Conservation (phyloP, 1,140 invertebrate genomes). For the Portunus trituberculatus region DNA sequence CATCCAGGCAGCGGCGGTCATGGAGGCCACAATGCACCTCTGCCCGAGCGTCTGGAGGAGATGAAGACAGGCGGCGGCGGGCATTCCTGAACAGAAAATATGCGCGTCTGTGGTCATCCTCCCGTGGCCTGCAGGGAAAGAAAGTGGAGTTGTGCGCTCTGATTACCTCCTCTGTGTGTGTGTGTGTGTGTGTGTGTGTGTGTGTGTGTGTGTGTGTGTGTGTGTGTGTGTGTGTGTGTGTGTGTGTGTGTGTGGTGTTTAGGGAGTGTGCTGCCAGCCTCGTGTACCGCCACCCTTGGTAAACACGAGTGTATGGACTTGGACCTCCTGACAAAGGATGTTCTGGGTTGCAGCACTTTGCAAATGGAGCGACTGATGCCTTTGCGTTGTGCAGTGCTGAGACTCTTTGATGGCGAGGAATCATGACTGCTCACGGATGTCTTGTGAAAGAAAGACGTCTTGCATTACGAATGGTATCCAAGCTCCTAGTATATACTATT, state of each 20-base stretch:
- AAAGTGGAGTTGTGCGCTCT: constrained; percentile 48
- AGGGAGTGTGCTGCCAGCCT: neutral
- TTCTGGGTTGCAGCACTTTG: neutral
- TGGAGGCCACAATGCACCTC: neutral
- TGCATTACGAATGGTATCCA: too few species aligned
- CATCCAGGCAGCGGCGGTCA: neutral
- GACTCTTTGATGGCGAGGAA: too few species aligned
- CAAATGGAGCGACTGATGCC: neutral
- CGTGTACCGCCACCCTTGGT: neutral
- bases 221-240: constrained; percentile 6
- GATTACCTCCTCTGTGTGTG: constrained; percentile 42
- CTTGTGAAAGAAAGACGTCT: too few species aligned
- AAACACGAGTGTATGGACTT: neutral
- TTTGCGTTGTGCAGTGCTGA: too few species aligned
- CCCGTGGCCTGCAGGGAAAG: constrained; percentile 7
- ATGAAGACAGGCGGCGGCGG: constrained; percentile 16
- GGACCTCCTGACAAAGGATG: neutral
- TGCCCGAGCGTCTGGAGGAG: neutral
- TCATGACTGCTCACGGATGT: too few species aligned
- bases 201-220: constrained; percentile 1
- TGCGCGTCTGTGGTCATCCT: neutral
- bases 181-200: constrained; percentile 10
- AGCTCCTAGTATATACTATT: too few species aligned
- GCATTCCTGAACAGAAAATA: constrained; percentile 21
- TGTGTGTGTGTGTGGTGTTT: neutral